These are phyloP conservation scores for Pandemis cinnamomeana DNA, from an alignment of 2,888 invertebrate species.

Conservation along the genomic window DNA sequence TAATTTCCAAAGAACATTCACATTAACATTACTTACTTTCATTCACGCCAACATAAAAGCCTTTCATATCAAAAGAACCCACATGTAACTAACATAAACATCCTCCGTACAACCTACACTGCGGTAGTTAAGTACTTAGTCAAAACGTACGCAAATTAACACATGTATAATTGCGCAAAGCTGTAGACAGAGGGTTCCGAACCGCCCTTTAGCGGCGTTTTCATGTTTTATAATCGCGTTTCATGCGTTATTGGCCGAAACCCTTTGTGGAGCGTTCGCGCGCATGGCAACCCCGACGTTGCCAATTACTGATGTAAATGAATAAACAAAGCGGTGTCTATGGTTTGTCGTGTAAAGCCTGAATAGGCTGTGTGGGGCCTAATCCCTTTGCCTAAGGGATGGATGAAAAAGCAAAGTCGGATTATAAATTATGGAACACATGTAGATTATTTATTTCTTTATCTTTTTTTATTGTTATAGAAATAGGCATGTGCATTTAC, in stretches of 20 bases:
- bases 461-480: background rate
- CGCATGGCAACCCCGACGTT: constrained; percentile 23
- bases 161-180: constrained; percentile 41
- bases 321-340: constrained; percentile 23
- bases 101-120: background rate
- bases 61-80: background rate
- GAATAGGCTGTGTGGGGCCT: constrained; percentile 5
- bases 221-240: constrained; percentile 42
- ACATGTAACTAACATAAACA: background rate
- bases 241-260: constrained; percentile 41
- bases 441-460: background rate
- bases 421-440: background rate
- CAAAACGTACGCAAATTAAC: constrained; percentile 38
- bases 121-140: constrained; percentile 33
- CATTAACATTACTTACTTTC: no score
- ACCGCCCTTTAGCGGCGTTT: constrained; percentile 42
- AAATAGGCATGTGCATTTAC: background rate
- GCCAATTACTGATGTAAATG: constrained; percentile 32
- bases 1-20: background rate
- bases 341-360: constrained; percentile 9
- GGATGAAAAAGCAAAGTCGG: background rate
- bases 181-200: constrained; percentile 38
- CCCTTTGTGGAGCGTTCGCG: constrained; percentile 39
- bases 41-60: background rate
- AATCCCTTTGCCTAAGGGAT: constrained; percentile 8